Conservation (phyloP, 2,113 vertebrate species). For the Todiramphus saurophagus region DNA sequence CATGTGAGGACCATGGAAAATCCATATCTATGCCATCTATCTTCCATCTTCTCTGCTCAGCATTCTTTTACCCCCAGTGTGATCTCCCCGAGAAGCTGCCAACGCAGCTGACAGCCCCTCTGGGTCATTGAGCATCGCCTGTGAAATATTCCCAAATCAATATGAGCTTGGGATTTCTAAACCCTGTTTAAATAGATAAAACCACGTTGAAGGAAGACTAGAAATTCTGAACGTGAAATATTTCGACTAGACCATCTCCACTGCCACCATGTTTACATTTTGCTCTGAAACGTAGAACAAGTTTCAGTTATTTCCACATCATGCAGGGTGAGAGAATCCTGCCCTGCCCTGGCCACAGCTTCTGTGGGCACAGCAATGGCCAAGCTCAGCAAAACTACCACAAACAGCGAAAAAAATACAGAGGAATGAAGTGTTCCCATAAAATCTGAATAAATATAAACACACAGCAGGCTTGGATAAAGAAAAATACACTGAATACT, state of each 20-base stretch:
- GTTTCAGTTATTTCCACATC: rapidly evolving
- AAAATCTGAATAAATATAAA: neutral
- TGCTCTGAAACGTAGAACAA: no score
- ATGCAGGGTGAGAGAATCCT: neutral
- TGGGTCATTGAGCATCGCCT: neutral
- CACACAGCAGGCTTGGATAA: no score
- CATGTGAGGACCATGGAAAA: neutral
- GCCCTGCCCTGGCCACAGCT: neutral
- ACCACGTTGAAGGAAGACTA: neutral
- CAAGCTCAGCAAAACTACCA: neutral
- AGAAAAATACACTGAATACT: neutral
- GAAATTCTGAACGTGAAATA: neutral
- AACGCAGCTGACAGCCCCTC: neutral
- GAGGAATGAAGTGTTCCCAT: neutral
- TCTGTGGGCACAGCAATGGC: neutral
- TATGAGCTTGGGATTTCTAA: neutral
- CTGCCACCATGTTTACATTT: neutral
- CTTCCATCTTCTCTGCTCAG: neutral
- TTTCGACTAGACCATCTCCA: rapidly evolving
- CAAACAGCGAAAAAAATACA: neutral
- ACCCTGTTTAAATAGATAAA: neutral
- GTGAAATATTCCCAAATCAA: neutral
- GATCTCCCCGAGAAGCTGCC: neutral
- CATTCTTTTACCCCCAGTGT: neutral
- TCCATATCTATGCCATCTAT: neutral